Evolutionary conservation across 2,888 invertebrate genomes (phyloP).

Genomic region (Keiferia lycopersicella): DNA sequence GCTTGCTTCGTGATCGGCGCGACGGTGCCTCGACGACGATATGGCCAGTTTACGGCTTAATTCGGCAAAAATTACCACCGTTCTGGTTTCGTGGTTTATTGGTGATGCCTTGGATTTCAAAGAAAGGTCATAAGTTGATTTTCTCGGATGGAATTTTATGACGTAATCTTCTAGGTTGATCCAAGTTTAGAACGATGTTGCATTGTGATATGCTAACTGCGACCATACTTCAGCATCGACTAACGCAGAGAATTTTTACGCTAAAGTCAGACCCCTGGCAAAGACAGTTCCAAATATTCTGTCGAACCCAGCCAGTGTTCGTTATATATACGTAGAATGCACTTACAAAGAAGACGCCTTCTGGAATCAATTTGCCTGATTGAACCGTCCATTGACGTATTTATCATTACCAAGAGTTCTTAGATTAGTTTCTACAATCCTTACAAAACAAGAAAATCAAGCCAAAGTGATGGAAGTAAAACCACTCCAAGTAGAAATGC

Average conservation of each 20-base stretch:
- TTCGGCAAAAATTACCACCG: constrained; percentile 35
- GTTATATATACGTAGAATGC: too few species aligned
- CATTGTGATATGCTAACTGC: too few species aligned
- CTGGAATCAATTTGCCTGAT: too few species aligned
- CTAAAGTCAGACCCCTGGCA: too few species aligned
- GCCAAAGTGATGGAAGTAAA: not conserved
- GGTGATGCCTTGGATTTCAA: not conserved
- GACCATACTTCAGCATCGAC: too few species aligned
- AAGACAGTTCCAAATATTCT: too few species aligned
- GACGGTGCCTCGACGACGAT: constrained; percentile 34
- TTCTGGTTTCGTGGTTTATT: constrained; percentile 24
- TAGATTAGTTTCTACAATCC: not conserved
- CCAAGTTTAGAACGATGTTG: not conserved
- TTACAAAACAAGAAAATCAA: not conserved
- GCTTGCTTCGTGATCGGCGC: constrained; percentile 42
- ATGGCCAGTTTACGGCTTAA: constrained; percentile 47
- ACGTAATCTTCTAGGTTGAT: not conserved
- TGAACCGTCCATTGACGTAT: too few species aligned
- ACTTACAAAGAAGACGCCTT: too few species aligned
- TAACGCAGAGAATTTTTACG: too few species aligned
- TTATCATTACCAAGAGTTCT: not conserved
- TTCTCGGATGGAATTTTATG: not conserved
- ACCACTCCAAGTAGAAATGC: constrained; percentile 20
- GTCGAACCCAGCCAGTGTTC: too few species aligned
- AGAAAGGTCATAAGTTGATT: not conserved